Conservation (phyloP, 1,140 invertebrate genomes). For the Megathymus violae region DNA sequence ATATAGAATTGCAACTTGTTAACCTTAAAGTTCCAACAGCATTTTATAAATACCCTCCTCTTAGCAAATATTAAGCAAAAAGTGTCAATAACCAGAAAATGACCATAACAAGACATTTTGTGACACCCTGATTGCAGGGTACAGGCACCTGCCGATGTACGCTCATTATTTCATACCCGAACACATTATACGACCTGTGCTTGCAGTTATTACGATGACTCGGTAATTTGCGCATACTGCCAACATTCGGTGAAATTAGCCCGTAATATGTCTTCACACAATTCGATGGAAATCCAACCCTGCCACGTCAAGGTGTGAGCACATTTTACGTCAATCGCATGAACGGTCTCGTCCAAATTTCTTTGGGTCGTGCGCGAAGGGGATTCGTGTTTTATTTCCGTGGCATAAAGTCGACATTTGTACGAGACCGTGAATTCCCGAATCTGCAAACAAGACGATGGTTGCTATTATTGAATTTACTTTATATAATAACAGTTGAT, state of each 20-base stretch:
- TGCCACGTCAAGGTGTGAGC: conserved; percentile 1
- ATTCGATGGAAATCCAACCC: conserved; percentile 8
- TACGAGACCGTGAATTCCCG: conserved; percentile 26
- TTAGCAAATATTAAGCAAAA: conserved; percentile 32
- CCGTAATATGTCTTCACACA: conserved; percentile 11
- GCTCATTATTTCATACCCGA: conserved; percentile 60
- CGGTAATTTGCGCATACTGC: conserved; percentile 71
- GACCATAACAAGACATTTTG: conserved; percentile 23
- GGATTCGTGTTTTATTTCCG: conserved; percentile 44
- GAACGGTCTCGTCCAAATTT: background rate
- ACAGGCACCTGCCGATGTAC: conserved; percentile 23
- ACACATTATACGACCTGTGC: conserved; percentile 61
- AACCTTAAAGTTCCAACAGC: no score
- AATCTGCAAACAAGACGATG: conserved; percentile 74
- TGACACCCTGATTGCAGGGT: conserved; percentile 23
- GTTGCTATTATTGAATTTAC: conserved; percentile 82
- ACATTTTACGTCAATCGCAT: background rate
- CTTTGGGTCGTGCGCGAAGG: background rate
- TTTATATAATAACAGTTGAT: conserved; percentile 83
- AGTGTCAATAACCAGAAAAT: conserved; percentile 33
- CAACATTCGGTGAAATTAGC: conserved; percentile 52
- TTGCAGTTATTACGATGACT: conserved; percentile 70
- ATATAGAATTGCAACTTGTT: no score
- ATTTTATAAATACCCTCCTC: conserved; percentile 14
- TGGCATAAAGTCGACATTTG: conserved; percentile 39